A percentile compares a stretch with the other conserved stretches of the same genome.
These are phyloP conservation scores for Abrostola triplasia DNA, from an alignment of 2,888 invertebrate species.

Conservation along the genomic window DNA sequence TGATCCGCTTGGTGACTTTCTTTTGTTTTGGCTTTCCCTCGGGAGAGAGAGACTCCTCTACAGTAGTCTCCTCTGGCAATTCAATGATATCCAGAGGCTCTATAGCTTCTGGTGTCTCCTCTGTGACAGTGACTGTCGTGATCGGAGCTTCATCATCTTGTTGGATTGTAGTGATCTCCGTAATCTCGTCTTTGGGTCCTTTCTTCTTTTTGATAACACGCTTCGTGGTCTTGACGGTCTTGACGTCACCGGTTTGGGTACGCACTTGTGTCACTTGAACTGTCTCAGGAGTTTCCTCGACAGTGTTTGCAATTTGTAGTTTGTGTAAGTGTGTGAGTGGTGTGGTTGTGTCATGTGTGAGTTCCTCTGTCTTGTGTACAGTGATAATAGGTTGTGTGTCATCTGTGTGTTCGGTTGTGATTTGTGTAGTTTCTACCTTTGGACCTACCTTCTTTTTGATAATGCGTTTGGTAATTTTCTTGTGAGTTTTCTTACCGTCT, in stretches of 20 bases:
- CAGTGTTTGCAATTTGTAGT: background rate
- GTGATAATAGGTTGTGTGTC: constrained; percentile 68
- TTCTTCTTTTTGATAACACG: constrained; percentile 67
- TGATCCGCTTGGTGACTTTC: constrained; percentile 48
- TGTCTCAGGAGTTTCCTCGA: constrained; percentile 18
- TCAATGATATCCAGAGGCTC: constrained; percentile 14
- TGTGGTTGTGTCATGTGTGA: constrained; percentile 19
- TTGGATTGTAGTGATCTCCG: constrained; percentile 73
- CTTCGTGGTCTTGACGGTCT: constrained; percentile 30
- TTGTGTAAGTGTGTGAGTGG: constrained; percentile 8
- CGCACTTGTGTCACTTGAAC: constrained; percentile 17
- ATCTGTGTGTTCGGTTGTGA: constrained; percentile 22
- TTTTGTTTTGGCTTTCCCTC: constrained; percentile 30
- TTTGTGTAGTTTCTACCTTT: constrained; percentile 59
- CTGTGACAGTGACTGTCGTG: constrained; percentile 41
- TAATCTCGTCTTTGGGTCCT: constrained; percentile 69
- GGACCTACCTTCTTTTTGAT: constrained; percentile 77
- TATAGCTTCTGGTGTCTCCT: constrained; percentile 1
- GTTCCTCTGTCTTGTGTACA: constrained; percentile 64
- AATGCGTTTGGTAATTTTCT: constrained; percentile 65
- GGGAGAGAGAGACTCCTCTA: constrained; percentile 4
- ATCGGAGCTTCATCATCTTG: constrained; percentile 71
- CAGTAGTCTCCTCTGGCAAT: constrained; percentile 18
- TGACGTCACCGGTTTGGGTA: constrained; percentile 15
- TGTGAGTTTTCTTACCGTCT: constrained; percentile 64